Conservation (phyloP, 2,888 invertebrate species). For the Yponomeuta evonymella region DNA sequence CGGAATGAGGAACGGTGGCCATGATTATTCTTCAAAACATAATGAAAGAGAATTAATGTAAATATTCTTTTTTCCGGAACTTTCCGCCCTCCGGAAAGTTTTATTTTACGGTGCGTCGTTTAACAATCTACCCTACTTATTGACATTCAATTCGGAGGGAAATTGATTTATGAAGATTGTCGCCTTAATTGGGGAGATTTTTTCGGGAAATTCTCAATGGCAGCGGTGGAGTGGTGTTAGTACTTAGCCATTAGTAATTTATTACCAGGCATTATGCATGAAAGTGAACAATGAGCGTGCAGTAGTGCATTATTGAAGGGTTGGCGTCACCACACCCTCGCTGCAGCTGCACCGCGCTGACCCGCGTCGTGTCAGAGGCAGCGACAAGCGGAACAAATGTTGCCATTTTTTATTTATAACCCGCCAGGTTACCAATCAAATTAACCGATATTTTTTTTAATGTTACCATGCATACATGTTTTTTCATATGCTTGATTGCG, state of each 20-base stretch:
- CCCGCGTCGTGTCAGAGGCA: background rate
- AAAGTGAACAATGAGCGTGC: conserved; percentile 44
- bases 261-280: conserved; percentile 23
- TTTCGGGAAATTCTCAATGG: conserved; percentile 23
- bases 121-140: conserved; percentile 74
- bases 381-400: conserved; percentile 64
- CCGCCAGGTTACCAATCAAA: conserved; percentile 13
- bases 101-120: conserved; percentile 74
- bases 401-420: conserved; percentile 43
- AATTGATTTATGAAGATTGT: conserved; percentile 77
- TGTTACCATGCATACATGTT: background rate
- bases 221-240: conserved; percentile 14
- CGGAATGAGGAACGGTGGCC: conserved; percentile 66
- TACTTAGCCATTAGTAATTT: background rate
- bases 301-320: conserved; percentile 61
- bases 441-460: background rate
- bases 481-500: background rate
- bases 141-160: conserved; percentile 76
- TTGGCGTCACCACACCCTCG: conserved; percentile 4
- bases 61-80: conserved; percentile 73
- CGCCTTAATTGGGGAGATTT: conserved; percentile 71
- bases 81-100: conserved; percentile 74
- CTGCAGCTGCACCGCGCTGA: conserved; percentile 51
- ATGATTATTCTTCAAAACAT: conserved; percentile 78
- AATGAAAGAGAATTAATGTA: conserved; percentile 78